Base-by-base conservation (phyloP, 2,888 invertebrate species). In the Punctoribates punctum region DNA sequence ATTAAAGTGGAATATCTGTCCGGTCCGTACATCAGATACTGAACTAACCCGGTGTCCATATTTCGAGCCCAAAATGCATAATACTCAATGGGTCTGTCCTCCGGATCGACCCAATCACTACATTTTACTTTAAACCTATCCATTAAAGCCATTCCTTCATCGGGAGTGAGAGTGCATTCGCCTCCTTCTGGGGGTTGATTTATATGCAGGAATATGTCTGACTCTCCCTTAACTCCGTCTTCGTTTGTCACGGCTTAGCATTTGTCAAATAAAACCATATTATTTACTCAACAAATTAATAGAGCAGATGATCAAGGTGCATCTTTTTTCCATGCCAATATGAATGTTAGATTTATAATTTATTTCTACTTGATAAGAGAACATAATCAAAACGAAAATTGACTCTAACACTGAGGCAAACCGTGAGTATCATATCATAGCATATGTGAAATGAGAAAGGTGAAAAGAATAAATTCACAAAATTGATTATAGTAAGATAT, bases 111-210 rank as follows among this genome's bases (percentile, higher is more conserved):
- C 81, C 81, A 81, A 42, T 78, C 78, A 6, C 74, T 73, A 54
- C 81, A 81, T 17, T 72, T 75, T 13, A 80, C 78, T 48, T 75
- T 51, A 73, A 81, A 79, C 17, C 78, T 75, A 65, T 81, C 81
- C 42, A 81, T 54, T 38, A 81, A 72, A 11, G 81, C 80, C 74
- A 76, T 74, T 25, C 79, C 80, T 34, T n/a, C 78, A n/a, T 75
- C 74, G 11, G 79, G 80, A 29, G 73, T 27, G 9, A 81, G 73
- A 1, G 78, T 73, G 48, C 81, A 81, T 38, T 79, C 78, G 11
- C 81, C 81, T 9, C 78, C 79, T 76, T 79, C 79, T 17, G 81
- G 81, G 20, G 81, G 81, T 75, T 81, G 77, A 73, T 81, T 81
- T 15, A 81, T 80, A 62, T 80, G 79, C 25, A 81, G 73, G 67